A percentile compares a stretch with the other conserved stretches of the same genome.
Conservation (phyloP, 2,888 invertebrate species). For the Pseudococcus longispinus region DNA sequence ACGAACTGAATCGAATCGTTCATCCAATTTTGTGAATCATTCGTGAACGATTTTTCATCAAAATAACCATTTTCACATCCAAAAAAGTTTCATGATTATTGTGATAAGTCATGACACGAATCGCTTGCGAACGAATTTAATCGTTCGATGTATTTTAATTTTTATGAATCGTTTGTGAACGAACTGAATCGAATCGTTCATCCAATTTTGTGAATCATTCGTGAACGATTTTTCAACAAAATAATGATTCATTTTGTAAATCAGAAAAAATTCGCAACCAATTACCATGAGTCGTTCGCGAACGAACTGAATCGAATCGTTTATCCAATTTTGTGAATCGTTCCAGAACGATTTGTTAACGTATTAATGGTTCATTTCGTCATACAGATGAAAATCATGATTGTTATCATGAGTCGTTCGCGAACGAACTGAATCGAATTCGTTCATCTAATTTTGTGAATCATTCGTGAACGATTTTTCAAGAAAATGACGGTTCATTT, state of each 20-base stretch:
- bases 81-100: no score
- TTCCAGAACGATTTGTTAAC: neutral
- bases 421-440: neutral
- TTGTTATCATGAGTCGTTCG: neutral
- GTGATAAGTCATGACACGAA: no score
- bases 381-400: neutral
- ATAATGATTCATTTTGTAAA: neutral
- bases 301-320: neutral
- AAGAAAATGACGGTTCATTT: neutral
- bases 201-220: no score
- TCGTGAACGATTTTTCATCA: no score
- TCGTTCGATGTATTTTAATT: no score
- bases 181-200: neutral
- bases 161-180: neutral
- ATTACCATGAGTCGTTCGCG: neutral
- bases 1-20: no score
- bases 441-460: neutral
- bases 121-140: neutral
- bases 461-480: neutral
- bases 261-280: neutral
- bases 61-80: no score
- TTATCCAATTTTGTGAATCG: neutral
- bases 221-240: no score
- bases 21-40: no score
- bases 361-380: neutral